Evolutionary conservation across 2,797 vertebrate genomes (phyloP), one percentile per base, ranked within the genome.

Genomic region (Gymnoscopelus microlampas): DNA sequence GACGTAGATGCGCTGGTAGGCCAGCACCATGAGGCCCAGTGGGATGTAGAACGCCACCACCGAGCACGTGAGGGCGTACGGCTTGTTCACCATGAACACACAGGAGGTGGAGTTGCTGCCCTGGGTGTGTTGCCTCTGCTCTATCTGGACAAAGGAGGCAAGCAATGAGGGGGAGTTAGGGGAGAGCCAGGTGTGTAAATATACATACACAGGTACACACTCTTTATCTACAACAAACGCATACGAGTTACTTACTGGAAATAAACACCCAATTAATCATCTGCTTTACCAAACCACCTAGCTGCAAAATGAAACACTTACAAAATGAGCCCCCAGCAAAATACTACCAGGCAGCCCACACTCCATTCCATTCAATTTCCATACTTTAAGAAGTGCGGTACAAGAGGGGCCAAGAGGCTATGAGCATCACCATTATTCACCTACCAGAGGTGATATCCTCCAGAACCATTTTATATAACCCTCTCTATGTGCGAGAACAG

Each of bases 11-110:
- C 97, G 96, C 86, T 98, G 97, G 91, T 99, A 99, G 78, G 98
- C 98, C 93, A 98, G 95, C 80, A 97, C 96, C 98, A 99, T 99
- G 73, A 99, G 95, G 59, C 96, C 79, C 86, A 99, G 94, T 0
- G 98, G 98, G 80, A 99, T 95, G 94, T 99, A 99, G 94, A 99
- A 99, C 83, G 98, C 98, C 89, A 99, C 98, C 91, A 98, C 94
- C 0, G 98, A 99, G 91, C 98, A 99, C 68, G 97, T 98, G 81
- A 99, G 94, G 44, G 98, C 98, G 0, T 99, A 99, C 11, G 97
- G 97, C 84, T 99, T 98, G 94, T 99, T 99, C 72, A 99, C 98
- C 97, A 99, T 97, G 92, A 99, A 99, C 82, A 99, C 91, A 76
- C 98, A 99, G 75, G 95, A 95, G 0, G 97, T 98, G 58, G 96